Conservation (phyloP, 2,113 vertebrate species). For the Gulo gulo region DNA sequence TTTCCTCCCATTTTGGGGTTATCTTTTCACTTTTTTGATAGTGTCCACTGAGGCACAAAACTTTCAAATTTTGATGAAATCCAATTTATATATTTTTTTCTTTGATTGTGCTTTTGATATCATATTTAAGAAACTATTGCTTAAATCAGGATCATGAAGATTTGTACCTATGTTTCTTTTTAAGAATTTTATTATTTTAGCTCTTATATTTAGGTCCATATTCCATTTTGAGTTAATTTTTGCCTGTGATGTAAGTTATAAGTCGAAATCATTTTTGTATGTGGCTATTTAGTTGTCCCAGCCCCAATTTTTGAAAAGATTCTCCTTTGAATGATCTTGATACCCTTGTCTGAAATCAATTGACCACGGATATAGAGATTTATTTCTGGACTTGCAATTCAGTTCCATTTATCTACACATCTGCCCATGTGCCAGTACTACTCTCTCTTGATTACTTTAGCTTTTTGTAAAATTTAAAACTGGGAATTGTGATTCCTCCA, state of each 20-base stretch:
- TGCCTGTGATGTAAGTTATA: neutral
- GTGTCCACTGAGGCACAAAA: neutral
- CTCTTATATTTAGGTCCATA: neutral
- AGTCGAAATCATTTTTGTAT: neutral
- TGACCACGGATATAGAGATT: neutral
- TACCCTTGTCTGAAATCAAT: neutral
- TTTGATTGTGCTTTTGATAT: neutral
- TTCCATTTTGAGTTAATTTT: conserved; percentile 17
- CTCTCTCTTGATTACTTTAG: neutral
- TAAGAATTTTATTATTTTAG: neutral
- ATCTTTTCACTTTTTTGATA: neutral
- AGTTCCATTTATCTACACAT: neutral
- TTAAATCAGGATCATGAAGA: neutral
- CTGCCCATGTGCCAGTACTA: neutral
- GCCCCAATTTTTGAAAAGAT: neutral
- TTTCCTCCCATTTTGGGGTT: neutral
- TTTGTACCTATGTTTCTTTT: neutral
- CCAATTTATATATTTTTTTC: neutral
- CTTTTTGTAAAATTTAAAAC: neutral
- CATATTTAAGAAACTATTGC: neutral
- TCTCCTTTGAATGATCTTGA: neutral
- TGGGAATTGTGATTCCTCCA: neutral
- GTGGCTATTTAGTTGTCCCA: neutral
- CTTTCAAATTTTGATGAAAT: neutral
- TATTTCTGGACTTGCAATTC: neutral